Evolutionary conservation across 2,113 vertebrate genomes (phyloP).

Genomic region (Osmerus eperlanus): DNA sequence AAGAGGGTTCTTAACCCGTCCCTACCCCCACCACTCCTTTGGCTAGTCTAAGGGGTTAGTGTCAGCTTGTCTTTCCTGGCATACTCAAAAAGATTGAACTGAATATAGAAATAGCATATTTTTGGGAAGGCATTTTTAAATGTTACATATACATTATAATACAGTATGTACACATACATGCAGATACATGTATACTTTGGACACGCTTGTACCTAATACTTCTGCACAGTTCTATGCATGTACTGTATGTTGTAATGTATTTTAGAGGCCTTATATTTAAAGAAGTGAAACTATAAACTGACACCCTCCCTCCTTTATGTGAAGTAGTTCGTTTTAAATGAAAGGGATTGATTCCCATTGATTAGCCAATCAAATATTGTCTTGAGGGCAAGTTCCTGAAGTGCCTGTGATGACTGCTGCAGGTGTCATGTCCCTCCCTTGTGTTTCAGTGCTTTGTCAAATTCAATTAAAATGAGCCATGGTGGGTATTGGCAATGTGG

Average conservation of each 20-base stretch:
- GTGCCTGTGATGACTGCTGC: conserved; percentile 8
- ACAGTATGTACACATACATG: too few species aligned
- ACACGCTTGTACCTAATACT: background rate
- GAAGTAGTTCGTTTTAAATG: conserved; percentile 26
- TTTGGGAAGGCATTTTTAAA: too few species aligned
- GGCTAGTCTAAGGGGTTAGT: background rate
- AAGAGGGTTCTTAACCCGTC: conserved; percentile 31
- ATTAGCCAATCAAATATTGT: conserved; percentile 17
- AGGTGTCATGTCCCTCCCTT: conserved; percentile 3
- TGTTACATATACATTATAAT: too few species aligned
- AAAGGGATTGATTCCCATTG: conserved; percentile 25
- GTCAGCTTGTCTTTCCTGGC: too few species aligned
- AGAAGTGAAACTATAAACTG: too few species aligned
- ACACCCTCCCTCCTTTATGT: too few species aligned
- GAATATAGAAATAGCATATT: too few species aligned
- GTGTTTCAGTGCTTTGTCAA: conserved; percentile 22
- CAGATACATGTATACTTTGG: background rate
- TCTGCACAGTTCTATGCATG: too few species aligned
- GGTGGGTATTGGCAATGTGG: conserved; percentile 27
- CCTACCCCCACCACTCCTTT: background rate
- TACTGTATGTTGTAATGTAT: too few species aligned
- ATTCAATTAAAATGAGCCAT: conserved; percentile 21
- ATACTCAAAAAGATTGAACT: too few species aligned
- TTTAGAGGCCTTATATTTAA: too few species aligned
- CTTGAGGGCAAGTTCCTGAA: conserved; percentile 24